Evolutionary conservation across 2,888 invertebrate genomes (phyloP), one percentile per base, ranked within the genome.

Genomic region (Punctoribates punctum): DNA sequence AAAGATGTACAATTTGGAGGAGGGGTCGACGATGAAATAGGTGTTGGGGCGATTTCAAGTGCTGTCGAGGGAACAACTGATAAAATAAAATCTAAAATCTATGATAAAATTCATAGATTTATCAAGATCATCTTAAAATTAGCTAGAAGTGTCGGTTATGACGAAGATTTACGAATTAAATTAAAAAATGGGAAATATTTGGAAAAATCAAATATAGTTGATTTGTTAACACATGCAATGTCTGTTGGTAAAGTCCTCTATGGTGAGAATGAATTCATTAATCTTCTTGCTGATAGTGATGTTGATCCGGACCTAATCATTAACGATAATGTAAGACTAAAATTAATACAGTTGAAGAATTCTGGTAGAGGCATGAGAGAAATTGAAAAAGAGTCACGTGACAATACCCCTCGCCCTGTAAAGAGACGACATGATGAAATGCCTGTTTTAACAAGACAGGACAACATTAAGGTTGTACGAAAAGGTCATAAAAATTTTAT

Each of bases 61-160:
- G 13, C 0, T n/a, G 38, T 65, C 5, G 65, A 65, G 5, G 1
- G 27, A 34, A 34, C 23, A 17, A n/a, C 17, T 20, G 65, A 65
- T 65, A 65, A 65, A 65, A 38, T 65, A n/a, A 65, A 65, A 48
- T 25, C 42, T 2, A 42, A 65, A 67, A 25, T 46, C 9, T 27
- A 65, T 25, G 73, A 34, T 23, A 48, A 54, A 72, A 9, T 57
- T 20, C 42, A 27, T 23, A 6, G 73, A 27, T 46, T 20, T n/a
- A 57, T 73, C 27, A 54, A 34, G 6, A 38, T 76, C 0, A 65
- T 65, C 0, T 60, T 76, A 27, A 76, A 76, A 60, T 25, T 76
- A 3, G 76, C 76, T 1, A 54, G 23, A 54, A 60, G 13, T 6
- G n/a, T 29, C 27, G 72, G 34, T 13, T 76, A 76, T 73, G 73